Percentiles rank a stretch among this genome's conserved stretches.
Conservation (phyloP, 1,140 invertebrate species). For the Gyrodactylus salaris region DNA sequence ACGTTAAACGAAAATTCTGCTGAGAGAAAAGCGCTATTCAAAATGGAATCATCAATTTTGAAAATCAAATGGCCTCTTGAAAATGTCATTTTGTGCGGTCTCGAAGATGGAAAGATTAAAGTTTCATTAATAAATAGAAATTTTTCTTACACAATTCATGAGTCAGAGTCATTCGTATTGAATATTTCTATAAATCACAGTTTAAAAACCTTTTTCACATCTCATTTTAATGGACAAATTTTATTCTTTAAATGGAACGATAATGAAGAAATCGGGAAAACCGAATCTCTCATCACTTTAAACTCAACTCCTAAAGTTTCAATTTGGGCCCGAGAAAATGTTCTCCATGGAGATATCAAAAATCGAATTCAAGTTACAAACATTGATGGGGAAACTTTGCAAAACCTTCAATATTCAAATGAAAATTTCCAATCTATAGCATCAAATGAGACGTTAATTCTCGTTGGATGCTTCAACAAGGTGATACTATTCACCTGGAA, state of each 20-base stretch:
- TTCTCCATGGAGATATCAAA: too few species aligned
- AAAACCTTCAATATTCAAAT: background rate
- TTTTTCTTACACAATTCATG: background rate
- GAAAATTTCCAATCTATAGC: background rate
- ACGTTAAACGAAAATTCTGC: background rate
- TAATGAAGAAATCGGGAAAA: background rate
- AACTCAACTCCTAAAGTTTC: background rate
- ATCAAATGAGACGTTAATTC: background rate
- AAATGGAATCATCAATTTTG: background rate
- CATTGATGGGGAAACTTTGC: background rate
- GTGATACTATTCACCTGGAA: background rate
- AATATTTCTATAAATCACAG: background rate
- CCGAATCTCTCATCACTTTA: background rate
- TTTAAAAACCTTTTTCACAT: background rate
- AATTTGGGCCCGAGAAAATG: too few species aligned
- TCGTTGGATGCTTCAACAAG: background rate
- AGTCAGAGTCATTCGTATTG: background rate
- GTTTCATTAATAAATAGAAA: background rate
- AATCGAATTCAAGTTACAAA: background rate
- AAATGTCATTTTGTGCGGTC: background rate
- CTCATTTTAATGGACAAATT: background rate
- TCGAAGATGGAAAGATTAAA: background rate
- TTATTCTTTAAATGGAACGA: background rate
- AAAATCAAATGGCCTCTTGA: background rate
- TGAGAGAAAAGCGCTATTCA: background rate